A percentile compares a stretch with the other conserved stretches of the same genome.
Conservation (phyloP, 2,113 vertebrate genomes). For the Hypocryptadius cinnamomeus region DNA sequence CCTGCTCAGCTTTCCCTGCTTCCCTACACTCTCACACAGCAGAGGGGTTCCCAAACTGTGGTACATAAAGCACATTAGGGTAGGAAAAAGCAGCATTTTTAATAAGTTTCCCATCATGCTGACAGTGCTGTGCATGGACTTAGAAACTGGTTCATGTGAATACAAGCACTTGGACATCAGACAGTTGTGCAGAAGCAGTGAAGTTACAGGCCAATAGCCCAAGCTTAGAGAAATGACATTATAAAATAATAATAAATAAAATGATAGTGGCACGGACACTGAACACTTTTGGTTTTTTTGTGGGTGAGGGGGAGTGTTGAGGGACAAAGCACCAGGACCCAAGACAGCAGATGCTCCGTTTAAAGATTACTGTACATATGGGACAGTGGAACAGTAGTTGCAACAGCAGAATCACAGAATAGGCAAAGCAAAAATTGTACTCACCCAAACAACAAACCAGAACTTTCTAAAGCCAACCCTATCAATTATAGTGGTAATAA, state of each 20-base stretch:
- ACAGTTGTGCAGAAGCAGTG: not conserved
- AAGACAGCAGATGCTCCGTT: not conserved
- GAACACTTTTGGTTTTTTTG: not conserved
- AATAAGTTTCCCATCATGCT: not conserved
- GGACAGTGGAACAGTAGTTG: not conserved
- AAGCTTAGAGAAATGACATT: not conserved
- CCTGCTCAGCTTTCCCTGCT: not conserved
- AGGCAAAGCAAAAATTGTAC: not conserved
- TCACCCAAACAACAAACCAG: not conserved
- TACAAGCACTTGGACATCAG: not conserved
- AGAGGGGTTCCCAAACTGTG: not conserved
- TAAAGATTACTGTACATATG: not conserved
- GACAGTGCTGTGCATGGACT: not conserved
- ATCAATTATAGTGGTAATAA: not conserved
- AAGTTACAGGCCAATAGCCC: not conserved
- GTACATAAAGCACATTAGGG: not conserved
- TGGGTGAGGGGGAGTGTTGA: accelerated
- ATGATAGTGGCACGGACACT: not conserved
- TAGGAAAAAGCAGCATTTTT: not conserved
- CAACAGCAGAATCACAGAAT: not conserved
- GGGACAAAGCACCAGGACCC: not conserved
- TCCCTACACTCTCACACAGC: not conserved
- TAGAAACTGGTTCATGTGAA: not conserved
- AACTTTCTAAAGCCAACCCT: not conserved
- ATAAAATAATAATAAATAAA: not conserved